Base-by-base conservation (phyloP, 2,113 vertebrate genomes). In the Haliaeetus leucogaster region DNA sequence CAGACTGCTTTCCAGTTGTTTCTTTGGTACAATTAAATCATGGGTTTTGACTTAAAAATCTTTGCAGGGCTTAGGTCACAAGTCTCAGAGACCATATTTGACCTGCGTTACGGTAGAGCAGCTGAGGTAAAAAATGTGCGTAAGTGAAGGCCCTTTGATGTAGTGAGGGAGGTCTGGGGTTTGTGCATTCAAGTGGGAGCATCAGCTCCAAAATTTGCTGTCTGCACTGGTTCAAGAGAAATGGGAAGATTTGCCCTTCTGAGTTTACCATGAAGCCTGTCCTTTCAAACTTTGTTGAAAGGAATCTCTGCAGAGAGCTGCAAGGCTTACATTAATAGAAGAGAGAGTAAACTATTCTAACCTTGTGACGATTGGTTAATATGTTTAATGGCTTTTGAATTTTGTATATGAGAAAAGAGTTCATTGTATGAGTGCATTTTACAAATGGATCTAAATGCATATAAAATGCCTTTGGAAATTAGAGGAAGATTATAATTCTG, bases 21-120 rank as follows among this genome's bases (percentile, higher is more conserved):
- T 90, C 58, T 66, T 87, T 77, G 93, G 95, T 96, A 96, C 93
- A 95, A 77, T 83, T 87, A 84, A 89, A 65, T 50, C 9, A 47
- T 48, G 48, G 21, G 9, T 1, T 63, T 95, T 91, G 59, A 78
- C 47, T 93, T 85, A 13, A 76, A 92, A 92, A 82, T 38, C 40
- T 93, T 88, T 48, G 65, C 68, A 63, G 48, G 66, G 52, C 56
- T 90, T 73, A 36, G n/a, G 26, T 91, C 45, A 58, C 17, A 78
- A 90, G 42, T 68, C 79, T 94, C 30, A 58, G 48, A 78, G 50
- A 40, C 22, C 90, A 30, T 74, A 12, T 77, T 81, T 91, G 70
- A 74, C 36, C 91, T 76, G 26, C 0, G 1, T 89, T 95, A 26
- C 18, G 19, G 50, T 40, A 68, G 74, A 89, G 79, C 61, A 87